Base-by-base conservation (phyloP, 2,113 vertebrate species). In the Leptosomus discolor region DNA sequence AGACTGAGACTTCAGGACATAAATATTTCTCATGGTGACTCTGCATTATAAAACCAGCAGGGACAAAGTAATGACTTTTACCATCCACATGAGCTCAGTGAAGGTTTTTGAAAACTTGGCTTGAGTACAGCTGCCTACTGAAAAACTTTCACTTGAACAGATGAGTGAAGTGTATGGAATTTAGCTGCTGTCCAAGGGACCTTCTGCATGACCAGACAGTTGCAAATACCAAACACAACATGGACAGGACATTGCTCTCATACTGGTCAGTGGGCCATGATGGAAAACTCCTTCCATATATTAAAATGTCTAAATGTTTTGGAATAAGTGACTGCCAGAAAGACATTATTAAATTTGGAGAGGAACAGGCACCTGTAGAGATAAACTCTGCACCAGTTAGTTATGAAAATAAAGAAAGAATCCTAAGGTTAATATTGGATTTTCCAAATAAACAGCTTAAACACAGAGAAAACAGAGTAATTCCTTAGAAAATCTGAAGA, bases 381-480 rank as follows among this genome's bases (percentile, higher is more conserved):
- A 65, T 37, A 11, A 95, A 67, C 46, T 63, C 36, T 39, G 19
- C 23, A 68, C 39, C 30, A 58, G 45, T 57, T 61, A 76, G 46
- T 53, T 82, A 63, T 0, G 3, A 79, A 92, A 94, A 91, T 71
- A 91, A 74, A 58, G 56, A 64, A 80, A 61, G 65, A 74, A 82
- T 48, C 24, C 16, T n/a, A 91, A 50, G 11, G 16, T 75, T 81
- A 76, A 70, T 16, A 50, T 2, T 4, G 4, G 6, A 77, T 90
- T 93, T 96, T 85, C 87, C 74, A 85, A 92, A 88, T 54, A 68
- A 92, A 82, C 69, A 91, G 8, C 18, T 73, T 79, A 61, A 85
- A 65, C 5, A 15, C 13, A 51, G 36, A 21, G 26, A 90, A 93
- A 92, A 19, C 26, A 75, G 27, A 91, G 24, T 15, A 82, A 88